Evolutionary conservation across 1,140 invertebrate genomes (phyloP).

Genomic region (Brachionus angularis): DNA sequence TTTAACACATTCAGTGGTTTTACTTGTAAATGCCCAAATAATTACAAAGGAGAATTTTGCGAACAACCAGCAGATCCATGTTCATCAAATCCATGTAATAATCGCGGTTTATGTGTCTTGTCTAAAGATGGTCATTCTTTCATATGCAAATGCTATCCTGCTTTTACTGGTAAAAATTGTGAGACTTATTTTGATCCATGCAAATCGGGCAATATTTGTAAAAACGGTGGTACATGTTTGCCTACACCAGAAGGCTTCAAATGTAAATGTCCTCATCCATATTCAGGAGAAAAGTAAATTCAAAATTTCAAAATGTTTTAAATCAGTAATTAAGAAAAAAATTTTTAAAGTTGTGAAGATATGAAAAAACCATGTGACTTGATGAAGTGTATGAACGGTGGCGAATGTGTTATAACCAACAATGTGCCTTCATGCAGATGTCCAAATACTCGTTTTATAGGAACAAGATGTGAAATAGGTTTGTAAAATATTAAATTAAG

Average conservation of each 20-base stretch:
- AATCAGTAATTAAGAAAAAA: neutral
- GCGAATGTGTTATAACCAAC: constrained; percentile 70
- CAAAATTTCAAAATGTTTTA: neutral
- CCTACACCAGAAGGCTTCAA: neutral
- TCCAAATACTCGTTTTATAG: constrained; percentile 11
- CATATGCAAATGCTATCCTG: constrained; percentile 18
- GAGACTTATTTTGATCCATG: constrained; percentile 28
- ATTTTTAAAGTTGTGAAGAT: constrained; percentile 11
- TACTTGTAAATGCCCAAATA: constrained; percentile 3
- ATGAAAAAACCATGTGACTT: neutral
- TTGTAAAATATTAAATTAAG: no score
- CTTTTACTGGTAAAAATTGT: constrained; percentile 31
- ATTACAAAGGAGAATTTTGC: constrained; percentile 23
- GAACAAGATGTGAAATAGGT: constrained; percentile 41
- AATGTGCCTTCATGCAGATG: constrained; percentile 24
- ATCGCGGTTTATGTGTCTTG: constrained; percentile 22
- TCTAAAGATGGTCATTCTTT: neutral
- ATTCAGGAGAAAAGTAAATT: constrained; percentile 8
- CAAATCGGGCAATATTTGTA: constrained; percentile 1
- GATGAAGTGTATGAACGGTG: constrained; percentile 76
- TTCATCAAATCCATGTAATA: constrained; percentile 28
- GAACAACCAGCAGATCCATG: constrained; percentile 9
- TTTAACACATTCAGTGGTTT: neutral
- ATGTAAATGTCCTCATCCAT: constrained; percentile 27
- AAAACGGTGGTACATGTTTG: constrained; percentile 39